These are phyloP conservation scores for Lota lota DNA, from an alignment of 2,113 vertebrate genomes.

Conservation along the genomic window DNA sequence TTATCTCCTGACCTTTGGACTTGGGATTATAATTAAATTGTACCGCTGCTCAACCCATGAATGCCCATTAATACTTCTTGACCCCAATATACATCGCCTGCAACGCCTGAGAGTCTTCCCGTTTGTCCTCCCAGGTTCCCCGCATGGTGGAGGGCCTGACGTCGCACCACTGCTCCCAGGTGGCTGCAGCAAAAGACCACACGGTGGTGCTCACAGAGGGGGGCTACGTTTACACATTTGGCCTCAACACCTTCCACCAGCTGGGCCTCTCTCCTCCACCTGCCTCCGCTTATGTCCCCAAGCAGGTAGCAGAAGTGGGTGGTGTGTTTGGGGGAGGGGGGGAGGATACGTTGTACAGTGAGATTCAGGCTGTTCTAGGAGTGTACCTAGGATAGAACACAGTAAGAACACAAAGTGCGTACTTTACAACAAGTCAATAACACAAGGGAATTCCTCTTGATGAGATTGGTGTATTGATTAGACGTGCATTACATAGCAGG, in stretches of 20 bases:
- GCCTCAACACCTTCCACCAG: conserved; percentile 92
- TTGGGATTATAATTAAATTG: too few species aligned
- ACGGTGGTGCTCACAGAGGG: conserved; percentile 93
- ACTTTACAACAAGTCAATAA: too few species aligned
- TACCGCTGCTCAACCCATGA: too few species aligned
- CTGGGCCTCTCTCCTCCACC: conserved; percentile 87
- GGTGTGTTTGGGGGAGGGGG: background rate
- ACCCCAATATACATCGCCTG: background rate
- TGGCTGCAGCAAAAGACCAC: conserved; percentile 94
- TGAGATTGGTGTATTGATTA: too few species aligned
- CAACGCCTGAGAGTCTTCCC: background rate
- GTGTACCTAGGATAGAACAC: too few species aligned
- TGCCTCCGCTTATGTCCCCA: conserved; percentile 81
- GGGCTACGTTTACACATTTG: conserved; percentile 91
- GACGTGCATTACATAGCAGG: too few species aligned
- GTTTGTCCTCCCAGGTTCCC: conserved; percentile 76
- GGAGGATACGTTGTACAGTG: background rate
- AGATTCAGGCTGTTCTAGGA: background rate
- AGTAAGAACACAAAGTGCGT: too few species aligned
- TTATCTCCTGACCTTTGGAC: too few species aligned
- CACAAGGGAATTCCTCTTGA: too few species aligned
- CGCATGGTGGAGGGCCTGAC: conserved; percentile 87
- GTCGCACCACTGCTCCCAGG: conserved; percentile 85
- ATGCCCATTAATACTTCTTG: background rate
- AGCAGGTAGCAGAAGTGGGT: conserved; percentile 73